These are phyloP conservation scores for Triplophysa bombifrons DNA, from an alignment of 2,797 vertebrate species.

Conservation along the genomic window DNA sequence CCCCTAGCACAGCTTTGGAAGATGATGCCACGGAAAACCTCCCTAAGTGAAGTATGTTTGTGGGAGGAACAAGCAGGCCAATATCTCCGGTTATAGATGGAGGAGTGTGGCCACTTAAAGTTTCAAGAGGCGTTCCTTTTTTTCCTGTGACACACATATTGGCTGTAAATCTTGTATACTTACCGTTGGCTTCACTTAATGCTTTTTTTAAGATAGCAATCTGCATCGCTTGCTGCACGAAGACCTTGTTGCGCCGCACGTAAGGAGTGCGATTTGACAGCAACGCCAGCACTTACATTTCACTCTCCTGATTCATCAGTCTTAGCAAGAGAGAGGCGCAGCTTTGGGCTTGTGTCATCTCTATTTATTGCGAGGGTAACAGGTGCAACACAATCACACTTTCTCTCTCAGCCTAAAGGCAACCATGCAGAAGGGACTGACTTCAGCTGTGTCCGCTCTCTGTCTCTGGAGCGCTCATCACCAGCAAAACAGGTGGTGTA, in stretches of 20 bases:
- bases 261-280: neutral
- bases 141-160: neutral
- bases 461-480: conserved; percentile 41
- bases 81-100: conserved; percentile 35
- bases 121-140: conserved; percentile 1
- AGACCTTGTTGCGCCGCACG: neutral
- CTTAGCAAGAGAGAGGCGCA: conserved; percentile 35
- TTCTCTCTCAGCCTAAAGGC: conserved; percentile 22
- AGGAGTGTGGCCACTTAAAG: conserved; percentile 20
- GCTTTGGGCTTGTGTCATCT: conserved; percentile 45
- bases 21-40: conserved; percentile 33
- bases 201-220: neutral
- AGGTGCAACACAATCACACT: conserved; percentile 56
- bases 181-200: conserved; percentile 2
- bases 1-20: conserved; percentile 23
- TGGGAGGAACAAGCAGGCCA: neutral
- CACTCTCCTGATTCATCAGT: conserved; percentile 17
- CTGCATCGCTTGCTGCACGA: conserved; percentile 7
- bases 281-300: conserved; percentile 18
- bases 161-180: conserved; percentile 14
- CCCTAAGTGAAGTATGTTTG: conserved; percentile 17
- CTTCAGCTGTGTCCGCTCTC: conserved; percentile 37
- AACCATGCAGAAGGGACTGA: conserved; percentile 25
- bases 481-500: conserved; percentile 17
- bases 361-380: conserved; percentile 61